These are phyloP conservation scores for Leptogaster cylindrica DNA, from an alignment of 2,888 invertebrate genomes.

Conservation along the genomic window DNA sequence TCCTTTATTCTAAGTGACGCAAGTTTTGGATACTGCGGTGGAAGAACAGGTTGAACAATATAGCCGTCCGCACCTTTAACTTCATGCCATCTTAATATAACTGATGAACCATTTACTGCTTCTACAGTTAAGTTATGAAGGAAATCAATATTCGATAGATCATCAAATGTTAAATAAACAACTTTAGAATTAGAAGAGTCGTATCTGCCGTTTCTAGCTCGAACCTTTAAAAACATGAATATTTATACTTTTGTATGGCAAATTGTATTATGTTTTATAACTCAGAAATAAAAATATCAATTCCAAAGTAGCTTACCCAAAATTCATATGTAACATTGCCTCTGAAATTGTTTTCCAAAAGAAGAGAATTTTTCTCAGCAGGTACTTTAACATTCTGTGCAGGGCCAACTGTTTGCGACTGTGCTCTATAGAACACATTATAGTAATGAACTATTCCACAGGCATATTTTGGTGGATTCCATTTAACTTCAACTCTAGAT, in stretches of 20 bases:
- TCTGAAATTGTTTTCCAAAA: constrained; percentile 48
- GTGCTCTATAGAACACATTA: constrained; percentile 71
- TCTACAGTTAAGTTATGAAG: constrained; percentile 66
- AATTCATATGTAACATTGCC: constrained; percentile 52
- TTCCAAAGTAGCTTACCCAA: no score
- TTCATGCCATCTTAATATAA: constrained; percentile 69
- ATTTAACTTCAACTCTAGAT: constrained; percentile 70
- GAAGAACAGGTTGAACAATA: constrained; percentile 64
- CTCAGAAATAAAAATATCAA: no score
- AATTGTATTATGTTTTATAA: no score
- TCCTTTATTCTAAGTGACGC: constrained; percentile 61
- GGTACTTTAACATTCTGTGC: constrained; percentile 48
- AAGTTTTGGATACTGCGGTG: constrained; percentile 66
- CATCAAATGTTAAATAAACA: constrained; percentile 69
- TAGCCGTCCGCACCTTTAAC: constrained; percentile 69
- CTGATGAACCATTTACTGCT: constrained; percentile 63
- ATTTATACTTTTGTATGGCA: no score
- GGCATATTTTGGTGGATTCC: constrained; percentile 71
- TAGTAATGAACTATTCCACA: constrained; percentile 71
- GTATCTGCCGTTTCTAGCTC: constrained; percentile 69
- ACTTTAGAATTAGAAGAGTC: constrained; percentile 70
- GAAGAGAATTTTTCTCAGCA: constrained; percentile 46
- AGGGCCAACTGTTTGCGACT: constrained; percentile 65
- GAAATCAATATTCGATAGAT: constrained; percentile 68
- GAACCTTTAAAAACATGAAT: constrained; percentile 62